Evolutionary conservation across 1,140 invertebrate genomes (phyloP).

Genomic region (Venturia canescens): DNA sequence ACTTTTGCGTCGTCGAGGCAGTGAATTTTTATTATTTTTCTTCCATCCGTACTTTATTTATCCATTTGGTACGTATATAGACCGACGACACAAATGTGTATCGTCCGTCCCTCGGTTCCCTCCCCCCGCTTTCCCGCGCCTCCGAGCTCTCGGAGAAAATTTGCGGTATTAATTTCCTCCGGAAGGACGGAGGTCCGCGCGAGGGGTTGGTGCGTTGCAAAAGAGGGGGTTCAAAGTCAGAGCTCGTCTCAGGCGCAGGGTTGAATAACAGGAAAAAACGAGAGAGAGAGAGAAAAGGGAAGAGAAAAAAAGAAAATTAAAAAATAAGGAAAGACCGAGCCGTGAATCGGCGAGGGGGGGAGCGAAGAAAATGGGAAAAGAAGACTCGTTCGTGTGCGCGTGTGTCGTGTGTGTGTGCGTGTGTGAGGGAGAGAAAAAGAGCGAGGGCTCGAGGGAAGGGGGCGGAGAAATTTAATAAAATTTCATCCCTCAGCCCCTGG

Average conservation of each 20-base stretch:
- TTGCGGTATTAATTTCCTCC: conserved; percentile 42
- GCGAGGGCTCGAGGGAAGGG: conserved; percentile 23
- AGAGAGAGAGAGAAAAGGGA: too few relatives aligned
- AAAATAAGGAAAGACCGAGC: conserved; percentile 10
- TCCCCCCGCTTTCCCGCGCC: not conserved
- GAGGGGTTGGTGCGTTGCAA: conserved; percentile 50
- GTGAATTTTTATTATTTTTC: not conserved
- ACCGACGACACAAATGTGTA: not conserved
- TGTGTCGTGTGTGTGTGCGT: conserved; percentile 1
- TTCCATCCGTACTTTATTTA: not conserved
- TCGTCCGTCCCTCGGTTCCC: not conserved
- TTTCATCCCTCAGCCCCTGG: conserved; percentile 69
- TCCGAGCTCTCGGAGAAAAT: conserved; percentile 49
- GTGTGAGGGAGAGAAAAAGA: not conserved
- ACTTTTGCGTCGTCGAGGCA: not conserved
- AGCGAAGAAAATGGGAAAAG: conserved; percentile 7
- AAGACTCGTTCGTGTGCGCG: not conserved
- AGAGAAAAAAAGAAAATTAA: conserved; percentile 16
- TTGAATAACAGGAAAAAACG: conserved; percentile 27
- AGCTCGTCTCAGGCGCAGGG: not conserved
- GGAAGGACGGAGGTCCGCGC: conserved; percentile 55
- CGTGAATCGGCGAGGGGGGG: not conserved
- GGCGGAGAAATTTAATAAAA: conserved; percentile 75
- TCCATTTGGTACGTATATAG: not conserved
- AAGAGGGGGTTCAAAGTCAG: conserved; percentile 22